phyloP scores from a whole-genome alignment of 2,888 invertebrate genomes.

The Sialis fuliginosa region DNA sequence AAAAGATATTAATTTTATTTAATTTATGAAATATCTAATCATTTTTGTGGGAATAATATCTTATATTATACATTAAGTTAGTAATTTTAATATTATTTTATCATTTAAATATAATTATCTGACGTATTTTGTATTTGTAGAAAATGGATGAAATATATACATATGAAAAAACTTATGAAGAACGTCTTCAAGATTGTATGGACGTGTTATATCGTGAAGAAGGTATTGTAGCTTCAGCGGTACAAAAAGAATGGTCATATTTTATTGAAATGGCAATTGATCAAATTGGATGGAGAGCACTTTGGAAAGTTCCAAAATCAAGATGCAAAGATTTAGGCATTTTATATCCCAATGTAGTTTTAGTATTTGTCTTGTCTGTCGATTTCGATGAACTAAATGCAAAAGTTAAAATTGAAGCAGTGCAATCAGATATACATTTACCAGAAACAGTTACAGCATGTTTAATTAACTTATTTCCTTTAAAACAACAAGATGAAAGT shows the following conservation, averaged over 20 bases:
- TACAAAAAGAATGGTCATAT: slow-evolving; percentile 34
- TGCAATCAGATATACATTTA: slow-evolving; percentile 41
- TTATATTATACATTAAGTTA: too few species aligned
- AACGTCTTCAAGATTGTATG: slow-evolving; percentile 32
- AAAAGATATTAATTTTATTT: too few species aligned
- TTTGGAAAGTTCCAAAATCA: slow-evolving; percentile 48
- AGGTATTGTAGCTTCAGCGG: slow-evolving; percentile 26
- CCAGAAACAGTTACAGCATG: slow-evolving; percentile 42
- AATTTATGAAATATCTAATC: too few species aligned
- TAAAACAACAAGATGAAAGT: slow-evolving; percentile 37
- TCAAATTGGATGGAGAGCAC: slow-evolving; percentile 47
- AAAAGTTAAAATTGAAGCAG: slow-evolving; percentile 38
- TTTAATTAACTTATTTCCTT: slow-evolving; percentile 44
- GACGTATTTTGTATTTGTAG: too few species aligned
- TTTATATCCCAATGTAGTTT: slow-evolving; percentile 44
- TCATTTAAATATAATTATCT: too few species aligned
- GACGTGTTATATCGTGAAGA: slow-evolving; percentile 28
- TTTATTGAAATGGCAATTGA: slow-evolving; percentile 40
- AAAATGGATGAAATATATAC: slow-evolving; percentile 35
- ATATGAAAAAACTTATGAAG: slow-evolving; percentile 36
- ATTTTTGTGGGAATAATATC: too few species aligned
- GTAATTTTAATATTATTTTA: too few species aligned
- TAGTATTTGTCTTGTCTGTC: slow-evolving; percentile 36
- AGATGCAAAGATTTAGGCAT: slow-evolving; percentile 45
- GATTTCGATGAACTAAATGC: slow-evolving; percentile 36